These are phyloP conservation scores for Heliconius hermathena DNA, from an alignment of 1,140 invertebrate genomes.

Conservation along the genomic window DNA sequence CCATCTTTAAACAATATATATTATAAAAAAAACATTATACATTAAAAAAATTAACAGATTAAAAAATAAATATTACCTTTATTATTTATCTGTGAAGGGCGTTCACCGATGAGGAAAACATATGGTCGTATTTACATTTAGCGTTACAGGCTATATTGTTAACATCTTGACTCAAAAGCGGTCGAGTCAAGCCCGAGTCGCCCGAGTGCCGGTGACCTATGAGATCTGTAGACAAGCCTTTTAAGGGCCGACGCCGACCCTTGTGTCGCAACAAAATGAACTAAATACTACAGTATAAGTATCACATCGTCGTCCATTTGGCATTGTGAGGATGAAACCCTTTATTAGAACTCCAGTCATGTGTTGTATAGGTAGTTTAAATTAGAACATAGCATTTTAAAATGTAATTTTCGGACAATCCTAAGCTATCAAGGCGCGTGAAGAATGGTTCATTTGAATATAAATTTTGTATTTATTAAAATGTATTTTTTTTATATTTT, in stretches of 20 bases:
- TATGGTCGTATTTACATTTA: constrained; percentile 32
- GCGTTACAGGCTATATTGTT: constrained; percentile 22
- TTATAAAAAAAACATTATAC: neutral
- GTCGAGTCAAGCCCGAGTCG: constrained; percentile 17
- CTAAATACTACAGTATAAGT: constrained; percentile 38
- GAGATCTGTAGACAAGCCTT: constrained; percentile 66
- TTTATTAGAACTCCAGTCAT: constrained; percentile 8
- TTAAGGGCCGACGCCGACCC: constrained; percentile 69
- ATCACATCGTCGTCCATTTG: constrained; percentile 25
- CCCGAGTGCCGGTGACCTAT: constrained; percentile 57
- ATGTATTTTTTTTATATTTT: no score
- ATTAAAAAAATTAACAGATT: neutral
- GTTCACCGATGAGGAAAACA: constrained; percentile 29
- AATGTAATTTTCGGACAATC: no score
- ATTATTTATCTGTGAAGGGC: constrained; percentile 7
- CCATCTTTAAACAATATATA: neutral
- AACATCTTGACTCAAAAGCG: constrained; percentile 19
- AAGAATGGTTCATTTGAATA: no score
- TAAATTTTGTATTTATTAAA: no score
- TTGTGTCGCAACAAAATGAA: constrained; percentile 54
- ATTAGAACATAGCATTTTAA: neutral
- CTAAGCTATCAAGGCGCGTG: no score
- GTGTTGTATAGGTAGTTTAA: neutral
- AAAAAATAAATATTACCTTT: neutral
- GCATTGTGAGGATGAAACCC: neutral